Conservation (phyloP, 2,888 invertebrate species). For the Sthenelais limicola region DNA sequence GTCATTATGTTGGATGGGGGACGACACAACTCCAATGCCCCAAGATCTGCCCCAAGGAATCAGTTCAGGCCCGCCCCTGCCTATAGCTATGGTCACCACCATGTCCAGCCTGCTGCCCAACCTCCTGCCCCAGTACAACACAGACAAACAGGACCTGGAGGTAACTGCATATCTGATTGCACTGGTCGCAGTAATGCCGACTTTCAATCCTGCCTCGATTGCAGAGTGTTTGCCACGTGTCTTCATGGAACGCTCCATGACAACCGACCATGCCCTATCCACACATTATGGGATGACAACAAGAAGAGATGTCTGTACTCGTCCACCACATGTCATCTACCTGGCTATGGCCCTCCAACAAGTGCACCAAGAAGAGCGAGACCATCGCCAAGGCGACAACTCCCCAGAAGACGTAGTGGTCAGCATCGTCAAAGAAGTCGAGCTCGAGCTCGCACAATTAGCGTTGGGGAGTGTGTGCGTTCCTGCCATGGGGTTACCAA, state of each 20-base stretch:
- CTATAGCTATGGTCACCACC: too few species aligned
- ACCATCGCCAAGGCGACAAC: neutral
- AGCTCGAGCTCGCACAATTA: neutral
- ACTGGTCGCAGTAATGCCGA: constrained; percentile 34
- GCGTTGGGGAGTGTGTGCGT: constrained; percentile 18
- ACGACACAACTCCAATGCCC: too few species aligned
- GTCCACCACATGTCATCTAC: constrained; percentile 53
- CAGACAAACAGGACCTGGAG: too few species aligned
- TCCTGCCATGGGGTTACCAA: constrained; percentile 29
- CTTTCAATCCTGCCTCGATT: constrained; percentile 53
- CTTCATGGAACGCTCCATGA: constrained; percentile 25
- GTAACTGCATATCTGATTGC: constrained; percentile 15
- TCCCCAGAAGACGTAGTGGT: neutral
- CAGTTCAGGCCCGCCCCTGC: too few species aligned
- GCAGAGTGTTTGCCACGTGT: constrained; percentile 50
- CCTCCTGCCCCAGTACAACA: too few species aligned
- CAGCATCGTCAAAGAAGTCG: neutral
- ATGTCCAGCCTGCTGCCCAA: too few species aligned
- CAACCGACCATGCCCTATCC: constrained; percentile 23
- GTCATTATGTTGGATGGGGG: neutral
- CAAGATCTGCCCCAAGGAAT: too few species aligned
- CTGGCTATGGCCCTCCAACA: constrained; percentile 10
- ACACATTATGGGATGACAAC: constrained; percentile 43
- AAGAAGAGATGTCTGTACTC: constrained; percentile 53
- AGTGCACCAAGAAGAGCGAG: neutral